Evolutionary conservation across 1,140 invertebrate species (phyloP).

Genomic region (Rhopalosiphum maidis): DNA sequence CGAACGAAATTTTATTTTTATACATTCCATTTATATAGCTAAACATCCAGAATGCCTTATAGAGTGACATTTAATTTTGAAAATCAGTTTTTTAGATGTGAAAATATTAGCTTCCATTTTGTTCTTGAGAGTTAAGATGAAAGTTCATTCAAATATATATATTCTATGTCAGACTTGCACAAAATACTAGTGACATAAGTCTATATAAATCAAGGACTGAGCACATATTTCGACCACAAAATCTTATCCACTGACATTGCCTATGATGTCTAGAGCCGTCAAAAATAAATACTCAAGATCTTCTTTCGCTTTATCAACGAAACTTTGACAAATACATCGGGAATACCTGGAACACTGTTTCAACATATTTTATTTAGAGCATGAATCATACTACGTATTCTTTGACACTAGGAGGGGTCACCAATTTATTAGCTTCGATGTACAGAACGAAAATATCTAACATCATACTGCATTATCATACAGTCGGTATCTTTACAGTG

Average conservation of each 20-base stretch:
- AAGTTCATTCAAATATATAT: not conserved
- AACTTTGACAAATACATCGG: not conserved
- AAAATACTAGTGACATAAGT: not conserved
- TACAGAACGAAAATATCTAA: not conserved
- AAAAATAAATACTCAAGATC: not conserved
- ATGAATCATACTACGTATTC: not conserved
- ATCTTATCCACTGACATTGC: not conserved
- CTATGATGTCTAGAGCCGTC: not conserved
- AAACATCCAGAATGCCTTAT: not conserved
- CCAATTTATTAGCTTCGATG: not conserved
- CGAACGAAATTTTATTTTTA: not conserved
- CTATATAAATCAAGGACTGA: not conserved
- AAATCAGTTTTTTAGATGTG: not conserved
- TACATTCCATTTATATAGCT: not conserved
- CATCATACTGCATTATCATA: no score
- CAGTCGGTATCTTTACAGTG: no score
- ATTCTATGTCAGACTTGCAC: not conserved
- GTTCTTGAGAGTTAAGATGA: not conserved
- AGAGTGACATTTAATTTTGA: not conserved
- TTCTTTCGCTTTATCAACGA: not conserved
- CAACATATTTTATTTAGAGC: not conserved
- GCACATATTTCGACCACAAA: not conserved
- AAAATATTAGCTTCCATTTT: not conserved
- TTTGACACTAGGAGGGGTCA: not conserved
- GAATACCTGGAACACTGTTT: not conserved